These are phyloP conservation scores for Apodemia zela DNA, from an alignment of 2,888 invertebrate genomes.

Conservation along the genomic window DNA sequence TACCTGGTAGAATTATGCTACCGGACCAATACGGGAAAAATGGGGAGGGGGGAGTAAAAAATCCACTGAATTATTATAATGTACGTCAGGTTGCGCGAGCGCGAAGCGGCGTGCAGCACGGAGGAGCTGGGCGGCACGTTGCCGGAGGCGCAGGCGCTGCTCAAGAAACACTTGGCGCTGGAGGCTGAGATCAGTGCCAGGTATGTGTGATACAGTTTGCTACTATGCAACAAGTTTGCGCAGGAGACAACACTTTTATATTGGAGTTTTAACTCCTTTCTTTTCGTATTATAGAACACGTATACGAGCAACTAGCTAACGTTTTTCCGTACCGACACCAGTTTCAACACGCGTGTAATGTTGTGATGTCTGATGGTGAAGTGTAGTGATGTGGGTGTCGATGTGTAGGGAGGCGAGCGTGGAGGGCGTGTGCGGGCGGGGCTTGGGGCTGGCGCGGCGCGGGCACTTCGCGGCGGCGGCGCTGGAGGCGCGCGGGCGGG, in stretches of 20 bases:
- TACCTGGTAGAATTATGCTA: no score
- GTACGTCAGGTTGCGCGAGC: slow-evolving; percentile 51
- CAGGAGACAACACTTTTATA: slow-evolving; percentile 24
- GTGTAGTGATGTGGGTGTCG: no score
- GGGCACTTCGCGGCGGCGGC: slow-evolving; percentile 91
- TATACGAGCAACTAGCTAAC: no score
- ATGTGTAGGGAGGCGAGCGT: slow-evolving; percentile 87
- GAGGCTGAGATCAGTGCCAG: slow-evolving; percentile 93
- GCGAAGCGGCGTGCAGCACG: slow-evolving; percentile 42
- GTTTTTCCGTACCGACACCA: no score
- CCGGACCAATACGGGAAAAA: no score
- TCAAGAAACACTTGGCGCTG: slow-evolving; percentile 95
- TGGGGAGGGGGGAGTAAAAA: no score
- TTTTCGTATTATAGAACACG: no score
- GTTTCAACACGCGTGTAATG: no score
- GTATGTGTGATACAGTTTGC: slow-evolving; percentile 36
- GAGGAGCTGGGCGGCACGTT: slow-evolving; percentile 51
- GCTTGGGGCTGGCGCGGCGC: slow-evolving; percentile 88
- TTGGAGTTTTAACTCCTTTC: no score
- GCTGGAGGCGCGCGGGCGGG: slow-evolving; percentile 84
- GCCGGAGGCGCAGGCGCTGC: slow-evolving; percentile 89
- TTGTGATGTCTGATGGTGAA: no score
- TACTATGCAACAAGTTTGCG: not conserved
- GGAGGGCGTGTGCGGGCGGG: slow-evolving; percentile 85
- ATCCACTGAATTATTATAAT: no score